These are phyloP conservation scores for Parazoanthus darwini DNA, from an alignment of 92 coral and sea anemone species.

Conservation along the genomic window DNA sequence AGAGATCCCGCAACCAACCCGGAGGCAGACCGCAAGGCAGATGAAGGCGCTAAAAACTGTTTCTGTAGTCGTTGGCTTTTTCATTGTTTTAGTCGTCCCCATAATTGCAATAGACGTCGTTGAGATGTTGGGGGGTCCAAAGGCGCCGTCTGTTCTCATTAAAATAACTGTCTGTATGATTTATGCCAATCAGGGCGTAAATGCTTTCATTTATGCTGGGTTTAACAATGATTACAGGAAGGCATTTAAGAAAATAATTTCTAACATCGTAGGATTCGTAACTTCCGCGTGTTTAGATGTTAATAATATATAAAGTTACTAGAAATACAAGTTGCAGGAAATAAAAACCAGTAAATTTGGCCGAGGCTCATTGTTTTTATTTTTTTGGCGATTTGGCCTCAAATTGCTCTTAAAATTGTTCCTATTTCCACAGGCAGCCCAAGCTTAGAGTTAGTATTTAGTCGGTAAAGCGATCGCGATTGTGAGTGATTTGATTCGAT, in stretches of 20 bases:
- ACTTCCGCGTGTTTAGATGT: background rate
- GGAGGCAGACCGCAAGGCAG: constrained; percentile 43
- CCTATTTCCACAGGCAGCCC: too few species aligned
- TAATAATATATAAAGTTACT: background rate
- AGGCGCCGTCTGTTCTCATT: constrained; percentile 54
- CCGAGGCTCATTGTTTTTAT: too few species aligned
- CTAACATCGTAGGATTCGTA: background rate
- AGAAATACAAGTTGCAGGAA: too few species aligned
- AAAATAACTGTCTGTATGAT: constrained; percentile 70
- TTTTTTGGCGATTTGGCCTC: too few species aligned
- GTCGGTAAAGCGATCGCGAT: too few species aligned
- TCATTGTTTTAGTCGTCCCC: constrained; percentile 67
- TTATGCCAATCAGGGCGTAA: constrained; percentile 76
- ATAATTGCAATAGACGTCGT: constrained; percentile 65
- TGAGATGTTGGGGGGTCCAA: constrained; percentile 59
- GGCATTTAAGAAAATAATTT: constrained; percentile 66
- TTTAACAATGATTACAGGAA: constrained; percentile 66
- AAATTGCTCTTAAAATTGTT: too few species aligned
- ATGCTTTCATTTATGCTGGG: constrained; percentile 78
- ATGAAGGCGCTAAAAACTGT: constrained; percentile 66
- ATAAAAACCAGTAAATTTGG: too few species aligned
- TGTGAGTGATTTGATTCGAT: too few species aligned
- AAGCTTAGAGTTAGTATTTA: too few species aligned
- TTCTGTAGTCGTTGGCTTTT: constrained; percentile 69
- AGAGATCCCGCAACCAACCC: background rate